Base-by-base conservation (phyloP, 2,113 vertebrate species). In the Oncorhynchus mykiss region DNA sequence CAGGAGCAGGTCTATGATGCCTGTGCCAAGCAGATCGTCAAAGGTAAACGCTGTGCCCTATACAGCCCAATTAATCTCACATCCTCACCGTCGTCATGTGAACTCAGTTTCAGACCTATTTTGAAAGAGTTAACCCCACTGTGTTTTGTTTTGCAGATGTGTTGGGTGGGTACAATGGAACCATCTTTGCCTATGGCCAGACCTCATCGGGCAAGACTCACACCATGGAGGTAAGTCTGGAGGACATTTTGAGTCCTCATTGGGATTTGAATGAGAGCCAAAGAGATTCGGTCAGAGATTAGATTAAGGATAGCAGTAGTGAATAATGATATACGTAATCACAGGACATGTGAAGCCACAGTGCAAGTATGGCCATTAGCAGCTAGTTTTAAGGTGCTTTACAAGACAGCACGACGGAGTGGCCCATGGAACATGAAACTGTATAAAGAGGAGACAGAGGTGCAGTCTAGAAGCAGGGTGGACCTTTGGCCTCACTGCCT, bases 171-270 rank as follows among this genome's bases (percentile, higher is more conserved):
- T 98, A 98, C 79, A 98, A 98, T 5, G 96, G 96, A 72, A 98
- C 96, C 0, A 97, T 98, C 91, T 98, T 98, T 60, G 96, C 96
- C 0, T 98, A 97, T 5, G 96, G 96, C 25, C 96, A 98, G 89
- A 98, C 96, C 0, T 96, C 96, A 0, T 98, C 96, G 27, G 96
- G 96, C 77, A 98, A 96, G 85, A 96, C 95, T 0, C 95, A 96
- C 70, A 96, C 95, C 0, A 96, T 96, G 95, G 95, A 96, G 95
- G 95, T 96, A 6, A 60, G 72, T 20, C 49, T 20, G 22, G 45
- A 29, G 45, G 45, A 48, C n/a, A 39, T 24, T 62, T 62, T 22
- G n/a, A 11, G 7, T 22, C n/a, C n/a, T 62, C n/a, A 22, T 16
- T 24, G 59, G 59, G 59, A n/a, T 62, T 22, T 62, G 59, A 3